Conservation (phyloP, 2,113 vertebrate genomes). For the Micronycteris hirsuta region DNA sequence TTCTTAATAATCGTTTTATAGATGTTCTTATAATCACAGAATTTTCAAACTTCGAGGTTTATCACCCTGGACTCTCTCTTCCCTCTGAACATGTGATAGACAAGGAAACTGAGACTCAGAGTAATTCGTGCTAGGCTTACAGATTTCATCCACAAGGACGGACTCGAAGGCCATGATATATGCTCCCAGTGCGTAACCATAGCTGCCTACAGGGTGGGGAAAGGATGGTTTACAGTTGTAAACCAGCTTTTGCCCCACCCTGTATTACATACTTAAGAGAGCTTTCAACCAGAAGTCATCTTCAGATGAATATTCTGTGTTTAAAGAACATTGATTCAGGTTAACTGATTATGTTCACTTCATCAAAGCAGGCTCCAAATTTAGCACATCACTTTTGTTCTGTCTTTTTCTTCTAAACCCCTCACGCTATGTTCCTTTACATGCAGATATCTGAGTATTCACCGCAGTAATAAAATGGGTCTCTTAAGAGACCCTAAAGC, state of each 20-base stretch:
- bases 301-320: neutral
- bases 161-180: neutral
- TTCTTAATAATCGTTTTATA: neutral
- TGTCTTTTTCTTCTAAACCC: neutral
- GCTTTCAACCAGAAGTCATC: neutral
- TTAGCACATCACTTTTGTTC: neutral
- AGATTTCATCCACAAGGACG: neutral
- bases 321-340: neutral
- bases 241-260: neutral
- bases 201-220: neutral
- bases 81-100: neutral
- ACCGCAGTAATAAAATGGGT: constrained; percentile 50
- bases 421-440: neutral
- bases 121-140: neutral
- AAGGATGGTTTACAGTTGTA: neutral
- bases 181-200: neutral
- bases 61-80: neutral
- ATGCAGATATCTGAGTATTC: constrained; percentile 43
- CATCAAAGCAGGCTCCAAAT: neutral
- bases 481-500: constrained; percentile 62
- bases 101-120: neutral
- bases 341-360: neutral
- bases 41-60: neutral
- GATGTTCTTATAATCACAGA: neutral
- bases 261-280: neutral